Evolutionary conservation across 2,888 invertebrate genomes (phyloP).

Genomic region (Nomada fabriciana): DNA sequence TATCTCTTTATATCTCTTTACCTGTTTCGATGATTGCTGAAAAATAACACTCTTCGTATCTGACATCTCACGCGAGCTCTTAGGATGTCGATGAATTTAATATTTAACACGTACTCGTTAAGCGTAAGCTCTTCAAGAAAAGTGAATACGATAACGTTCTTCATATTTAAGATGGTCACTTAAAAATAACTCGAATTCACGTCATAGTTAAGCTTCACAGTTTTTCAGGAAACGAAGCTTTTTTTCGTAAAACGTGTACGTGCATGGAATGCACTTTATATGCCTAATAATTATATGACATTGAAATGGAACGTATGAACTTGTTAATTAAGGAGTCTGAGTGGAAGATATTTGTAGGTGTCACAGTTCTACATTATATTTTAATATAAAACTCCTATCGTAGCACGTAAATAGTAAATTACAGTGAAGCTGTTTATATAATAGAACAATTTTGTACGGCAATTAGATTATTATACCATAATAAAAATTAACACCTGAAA

Average conservation of each 20-base stretch:
- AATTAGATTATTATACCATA: too few species aligned
- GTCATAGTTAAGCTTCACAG: slow-evolving; percentile 19
- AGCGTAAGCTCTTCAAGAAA: background rate
- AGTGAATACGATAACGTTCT: slow-evolving; percentile 8
- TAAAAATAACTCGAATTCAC: slow-evolving; percentile 36
- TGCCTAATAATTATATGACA: background rate
- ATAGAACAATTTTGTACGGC: too few species aligned
- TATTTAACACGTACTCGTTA: background rate
- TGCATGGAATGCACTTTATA: background rate
- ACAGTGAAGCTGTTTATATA: too few species aligned
- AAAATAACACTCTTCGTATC: background rate
- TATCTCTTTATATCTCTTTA: slow-evolving; percentile 24
- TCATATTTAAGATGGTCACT: slow-evolving; percentile 24
- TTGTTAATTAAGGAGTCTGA: background rate
- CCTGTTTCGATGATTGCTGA: slow-evolving; percentile 26
- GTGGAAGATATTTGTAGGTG: too few species aligned
- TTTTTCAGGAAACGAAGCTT: slow-evolving; percentile 12
- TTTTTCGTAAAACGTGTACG: background rate
- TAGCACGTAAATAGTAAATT: too few species aligned
- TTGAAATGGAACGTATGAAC: background rate
- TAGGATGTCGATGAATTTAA: background rate
- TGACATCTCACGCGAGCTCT: too few species aligned
- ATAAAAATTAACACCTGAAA: too few species aligned
- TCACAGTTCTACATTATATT: too few species aligned
- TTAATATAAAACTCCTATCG: too few species aligned